Conservation (phyloP, 2,888 invertebrate genomes). For the Phyllotreta cruciferae region DNA sequence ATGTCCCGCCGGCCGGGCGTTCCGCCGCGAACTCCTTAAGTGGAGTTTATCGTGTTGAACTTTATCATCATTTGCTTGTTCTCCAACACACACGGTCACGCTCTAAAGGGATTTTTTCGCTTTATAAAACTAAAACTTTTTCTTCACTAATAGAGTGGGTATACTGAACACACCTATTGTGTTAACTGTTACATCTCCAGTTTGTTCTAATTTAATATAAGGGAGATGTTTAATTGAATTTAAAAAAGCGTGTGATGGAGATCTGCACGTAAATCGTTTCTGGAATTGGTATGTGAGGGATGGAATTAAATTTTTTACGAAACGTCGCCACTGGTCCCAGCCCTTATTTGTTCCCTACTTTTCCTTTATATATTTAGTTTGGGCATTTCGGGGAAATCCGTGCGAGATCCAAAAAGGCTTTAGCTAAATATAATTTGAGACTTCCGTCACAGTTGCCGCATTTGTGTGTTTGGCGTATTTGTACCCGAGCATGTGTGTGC, state of each 20-base stretch:
- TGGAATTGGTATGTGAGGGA: too few species aligned
- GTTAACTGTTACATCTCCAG: too few species aligned
- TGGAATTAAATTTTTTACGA: not conserved
- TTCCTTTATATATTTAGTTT: slow-evolving; percentile 12
- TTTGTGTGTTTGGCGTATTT: slow-evolving; percentile 6
- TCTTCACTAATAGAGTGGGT: not conserved
- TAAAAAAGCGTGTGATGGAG: too few species aligned
- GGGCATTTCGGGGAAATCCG: slow-evolving; percentile 10
- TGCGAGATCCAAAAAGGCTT: slow-evolving; percentile 10
- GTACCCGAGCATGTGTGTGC: too few species aligned
- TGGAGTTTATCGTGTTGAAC: slow-evolving; percentile 16
- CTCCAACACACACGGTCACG: not conserved
- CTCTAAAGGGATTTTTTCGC: too few species aligned
- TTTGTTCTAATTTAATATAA: too few species aligned
- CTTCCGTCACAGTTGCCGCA: slow-evolving; percentile 7
- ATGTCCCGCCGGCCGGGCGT: slow-evolving; percentile 4
- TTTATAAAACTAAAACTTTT: too few species aligned
- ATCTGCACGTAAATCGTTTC: too few species aligned
- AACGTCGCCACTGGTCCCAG: not conserved
- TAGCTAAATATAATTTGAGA: slow-evolving; percentile 14
- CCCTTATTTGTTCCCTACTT: slow-evolving; percentile 5
- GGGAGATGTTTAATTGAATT: too few species aligned
- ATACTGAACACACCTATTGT: not conserved
- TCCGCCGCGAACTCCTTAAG: slow-evolving; percentile 3
- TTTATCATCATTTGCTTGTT: slow-evolving; percentile 4